Evolutionary conservation across 2,113 vertebrate genomes (phyloP).

Genomic region (Sisor rabdophorus): DNA sequence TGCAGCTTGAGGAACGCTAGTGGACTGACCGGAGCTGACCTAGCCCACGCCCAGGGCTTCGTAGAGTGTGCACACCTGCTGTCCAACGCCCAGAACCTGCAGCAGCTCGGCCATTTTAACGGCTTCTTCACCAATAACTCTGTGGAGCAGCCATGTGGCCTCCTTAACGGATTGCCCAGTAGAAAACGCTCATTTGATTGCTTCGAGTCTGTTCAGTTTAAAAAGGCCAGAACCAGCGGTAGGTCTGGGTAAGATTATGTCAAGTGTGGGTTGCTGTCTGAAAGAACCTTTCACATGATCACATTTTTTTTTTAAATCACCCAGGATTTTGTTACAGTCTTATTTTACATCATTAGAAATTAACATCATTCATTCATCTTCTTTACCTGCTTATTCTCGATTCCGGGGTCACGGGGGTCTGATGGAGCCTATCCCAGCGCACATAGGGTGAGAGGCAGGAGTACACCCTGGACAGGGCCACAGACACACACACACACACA

Average conservation of each 20-base stretch:
- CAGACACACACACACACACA: too few relatives aligned
- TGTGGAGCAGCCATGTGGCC: slow-evolving; percentile 68
- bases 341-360: too few relatives aligned
- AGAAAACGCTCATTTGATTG: slow-evolving; percentile 92
- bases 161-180: slow-evolving; percentile 73
- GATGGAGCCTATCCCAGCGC: too few relatives aligned
- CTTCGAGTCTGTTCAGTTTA: slow-evolving; percentile 75
- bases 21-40: slow-evolving; percentile 96
- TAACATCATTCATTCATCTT: too few relatives aligned
- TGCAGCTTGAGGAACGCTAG: slow-evolving; percentile 97
- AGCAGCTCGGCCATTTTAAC: slow-evolving; percentile 76
- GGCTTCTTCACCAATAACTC: slow-evolving; percentile 76
- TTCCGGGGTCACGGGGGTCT: too few relatives aligned
- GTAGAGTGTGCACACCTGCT: slow-evolving; percentile 91
- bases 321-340: background rate
- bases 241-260: slow-evolving; percentile 37
- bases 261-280: background rate
- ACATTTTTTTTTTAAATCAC: background rate
- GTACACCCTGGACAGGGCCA: too few relatives aligned
- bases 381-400: too few relatives aligned
- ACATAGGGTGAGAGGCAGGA: too few relatives aligned
- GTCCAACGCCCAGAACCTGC: slow-evolving; percentile 88
- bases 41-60: slow-evolving; percentile 97
- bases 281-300: background rate
- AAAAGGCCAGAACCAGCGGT: slow-evolving; percentile 90